A percentile compares a stretch with the other conserved stretches of the same genome.
These are phyloP conservation scores for Thalassophryne amazonica DNA, from an alignment of 2,797 vertebrate species.

Conservation along the genomic window DNA sequence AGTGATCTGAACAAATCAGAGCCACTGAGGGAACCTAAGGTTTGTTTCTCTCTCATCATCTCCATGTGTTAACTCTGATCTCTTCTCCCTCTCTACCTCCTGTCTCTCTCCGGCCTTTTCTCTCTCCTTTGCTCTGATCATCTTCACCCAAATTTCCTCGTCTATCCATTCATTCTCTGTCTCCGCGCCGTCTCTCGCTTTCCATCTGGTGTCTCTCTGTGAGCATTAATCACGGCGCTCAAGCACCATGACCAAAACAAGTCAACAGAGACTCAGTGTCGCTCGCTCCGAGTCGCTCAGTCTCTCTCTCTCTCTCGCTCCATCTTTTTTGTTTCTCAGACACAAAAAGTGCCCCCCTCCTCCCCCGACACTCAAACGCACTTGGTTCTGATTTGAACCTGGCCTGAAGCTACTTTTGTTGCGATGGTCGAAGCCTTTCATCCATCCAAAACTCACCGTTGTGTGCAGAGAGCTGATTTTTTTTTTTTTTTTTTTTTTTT, in stretches of 20 bases:
- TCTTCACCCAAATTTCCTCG: slow-evolving; percentile 40
- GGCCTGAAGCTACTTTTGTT: slow-evolving; percentile 47
- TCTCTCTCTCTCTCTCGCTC: slow-evolving; percentile 30
- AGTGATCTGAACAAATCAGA: too few species aligned
- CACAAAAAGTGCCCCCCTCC: slow-evolving; percentile 31
- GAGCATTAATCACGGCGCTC: slow-evolving; percentile 71
- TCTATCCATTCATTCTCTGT: slow-evolving; percentile 23
- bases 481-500: too few species aligned
- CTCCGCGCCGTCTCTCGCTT: slow-evolving; percentile 15
- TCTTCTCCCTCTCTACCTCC: background rate
- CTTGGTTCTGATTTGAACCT: slow-evolving; percentile 46
- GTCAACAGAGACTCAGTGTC: slow-evolving; percentile 48
- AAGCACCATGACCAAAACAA: slow-evolving; percentile 73
- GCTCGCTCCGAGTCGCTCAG: slow-evolving; percentile 24
- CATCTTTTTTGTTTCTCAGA: slow-evolving; percentile 5
- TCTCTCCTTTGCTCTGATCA: slow-evolving; percentile 30
- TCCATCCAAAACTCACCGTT: slow-evolving; percentile 38
- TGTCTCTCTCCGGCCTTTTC: slow-evolving; percentile 3
- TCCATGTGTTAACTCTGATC: slow-evolving; percentile 15
- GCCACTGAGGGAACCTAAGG: too few species aligned
- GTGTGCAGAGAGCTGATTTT: slow-evolving; percentile 43
- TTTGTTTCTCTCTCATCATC: slow-evolving; percentile 10
- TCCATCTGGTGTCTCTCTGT: slow-evolving; percentile 68
- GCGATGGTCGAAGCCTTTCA: slow-evolving; percentile 45
- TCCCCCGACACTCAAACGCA: slow-evolving; percentile 4